A percentile compares a stretch with the other conserved stretches of the same genome.
Evolutionary conservation across 2,113 vertebrate genomes (phyloP).

Genomic region (Fulmarus glacialis): DNA sequence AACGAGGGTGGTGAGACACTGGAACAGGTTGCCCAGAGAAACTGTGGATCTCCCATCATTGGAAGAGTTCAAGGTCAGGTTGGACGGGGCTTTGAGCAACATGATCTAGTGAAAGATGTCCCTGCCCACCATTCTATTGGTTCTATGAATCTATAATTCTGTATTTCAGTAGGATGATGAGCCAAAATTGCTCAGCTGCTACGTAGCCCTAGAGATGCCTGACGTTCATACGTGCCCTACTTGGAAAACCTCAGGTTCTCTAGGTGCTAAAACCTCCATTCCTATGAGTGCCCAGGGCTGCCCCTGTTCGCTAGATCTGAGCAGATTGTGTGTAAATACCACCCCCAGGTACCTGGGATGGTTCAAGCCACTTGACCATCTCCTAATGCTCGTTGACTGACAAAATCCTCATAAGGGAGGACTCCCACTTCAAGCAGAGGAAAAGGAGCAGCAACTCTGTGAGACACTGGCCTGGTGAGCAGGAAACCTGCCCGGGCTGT

Average conservation of each 20-base stretch:
- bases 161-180: neutral
- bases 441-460: neutral
- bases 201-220: neutral
- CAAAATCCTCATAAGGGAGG: neutral
- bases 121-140: neutral
- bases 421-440: neutral
- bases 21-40: neutral
- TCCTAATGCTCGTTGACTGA: neutral
- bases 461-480: neutral
- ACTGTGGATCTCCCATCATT: neutral
- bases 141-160: neutral
- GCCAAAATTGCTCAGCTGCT: neutral
- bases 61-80: neutral
- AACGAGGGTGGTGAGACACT: fast-evolving
- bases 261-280: neutral
- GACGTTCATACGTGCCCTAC: neutral
- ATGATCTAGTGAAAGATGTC: neutral
- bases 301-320: neutral
- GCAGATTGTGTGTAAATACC: neutral
- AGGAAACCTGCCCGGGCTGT: neutral
- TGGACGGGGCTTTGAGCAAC: neutral
- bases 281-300: neutral
- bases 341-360: neutral
- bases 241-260: neutral
- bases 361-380: neutral